A percentile compares a stretch with the other conserved stretches of the same genome.
Conservation (phyloP, 2,888 invertebrate species). For the Lissocephala sabroskyi region DNA sequence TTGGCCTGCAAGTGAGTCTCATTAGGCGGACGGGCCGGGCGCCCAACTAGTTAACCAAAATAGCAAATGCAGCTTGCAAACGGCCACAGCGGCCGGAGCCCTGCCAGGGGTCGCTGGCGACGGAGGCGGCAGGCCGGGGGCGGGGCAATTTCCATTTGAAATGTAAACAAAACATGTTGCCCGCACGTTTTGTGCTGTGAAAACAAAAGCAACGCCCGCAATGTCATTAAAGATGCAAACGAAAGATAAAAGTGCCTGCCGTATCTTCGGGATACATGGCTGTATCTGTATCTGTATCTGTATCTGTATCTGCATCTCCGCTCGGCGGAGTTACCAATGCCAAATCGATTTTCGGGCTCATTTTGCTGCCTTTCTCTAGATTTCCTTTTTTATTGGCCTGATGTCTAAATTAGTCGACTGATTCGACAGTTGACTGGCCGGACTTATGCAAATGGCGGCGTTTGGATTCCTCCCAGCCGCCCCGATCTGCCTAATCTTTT, state of each 20-base stretch:
- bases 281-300: conserved; percentile 13
- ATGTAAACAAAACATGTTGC: conserved; percentile 49
- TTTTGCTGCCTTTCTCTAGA: background rate
- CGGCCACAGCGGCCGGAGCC: background rate
- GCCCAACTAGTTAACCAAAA: conserved; percentile 22
- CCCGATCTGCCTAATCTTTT: conserved; percentile 3
- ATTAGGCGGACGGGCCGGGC: background rate
- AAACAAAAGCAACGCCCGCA: conserved; percentile 32
- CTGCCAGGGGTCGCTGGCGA: background rate
- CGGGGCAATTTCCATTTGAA: conserved; percentile 47
- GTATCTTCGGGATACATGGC: conserved; percentile 2
- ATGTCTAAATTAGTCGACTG: conserved; percentile 35
- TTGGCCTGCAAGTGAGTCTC: conserved; percentile 30
- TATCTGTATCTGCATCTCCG: conserved; percentile 8
- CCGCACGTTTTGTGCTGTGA: conserved; percentile 35
- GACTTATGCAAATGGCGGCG: conserved; percentile 24
- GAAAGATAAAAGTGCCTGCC: conserved; percentile 23
- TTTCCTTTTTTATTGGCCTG: conserved; percentile 15
- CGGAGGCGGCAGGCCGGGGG: background rate
- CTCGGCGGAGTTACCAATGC: background rate
- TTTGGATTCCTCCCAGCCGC: conserved; percentile 7
- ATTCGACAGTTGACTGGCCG: conserved; percentile 30
- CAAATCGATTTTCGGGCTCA: background rate
- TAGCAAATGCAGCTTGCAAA: conserved; percentile 38
- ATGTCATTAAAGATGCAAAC: conserved; percentile 27